Conservation (phyloP, 2,888 invertebrate species). For the Agrochola macilenta region DNA sequence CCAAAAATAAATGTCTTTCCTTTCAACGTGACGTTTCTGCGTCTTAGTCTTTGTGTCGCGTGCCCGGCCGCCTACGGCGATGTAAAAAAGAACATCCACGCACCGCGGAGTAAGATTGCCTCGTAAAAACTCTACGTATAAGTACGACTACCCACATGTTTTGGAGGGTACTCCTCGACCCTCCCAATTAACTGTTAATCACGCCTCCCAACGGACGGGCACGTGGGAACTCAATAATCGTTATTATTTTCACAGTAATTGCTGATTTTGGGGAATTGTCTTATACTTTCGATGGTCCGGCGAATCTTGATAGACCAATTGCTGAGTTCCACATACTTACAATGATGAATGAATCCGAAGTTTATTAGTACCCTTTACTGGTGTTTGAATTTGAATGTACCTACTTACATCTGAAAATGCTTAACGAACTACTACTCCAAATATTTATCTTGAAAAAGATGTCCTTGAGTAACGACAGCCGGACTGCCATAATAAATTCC, state of each 20-base stretch:
- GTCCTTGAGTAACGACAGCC: neutral
- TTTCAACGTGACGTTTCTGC: constrained; percentile 60
- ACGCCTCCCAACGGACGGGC: constrained; percentile 67
- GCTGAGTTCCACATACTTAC: neutral
- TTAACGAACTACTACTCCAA: neutral
- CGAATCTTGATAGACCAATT: constrained; percentile 3
- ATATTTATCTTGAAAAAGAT: neutral
- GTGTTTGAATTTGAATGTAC: no score
- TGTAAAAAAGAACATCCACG: constrained; percentile 85
- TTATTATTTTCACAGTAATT: constrained; percentile 65
- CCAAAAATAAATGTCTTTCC: neutral
- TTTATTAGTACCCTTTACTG: neutral
- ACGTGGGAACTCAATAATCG: constrained; percentile 65
- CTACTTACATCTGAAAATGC: no score
- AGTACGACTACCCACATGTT: constrained; percentile 63
- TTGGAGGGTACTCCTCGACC: constrained; percentile 67
- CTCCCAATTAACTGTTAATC: constrained; percentile 78
- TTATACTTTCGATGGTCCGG: constrained; percentile 18
- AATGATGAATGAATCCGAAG: neutral
- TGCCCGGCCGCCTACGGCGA: constrained; percentile 77
- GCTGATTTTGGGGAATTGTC: constrained; percentile 37
- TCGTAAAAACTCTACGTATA: constrained; percentile 81
- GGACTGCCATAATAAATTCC: neutral
- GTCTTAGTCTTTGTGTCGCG: constrained; percentile 72
- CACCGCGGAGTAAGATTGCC: constrained; percentile 84